A percentile compares a stretch with the other conserved stretches of the same genome.
phyloP scores from a whole-genome alignment of 1,140 invertebrate species.

The Hermatobates lingyangjiaoensis region DNA sequence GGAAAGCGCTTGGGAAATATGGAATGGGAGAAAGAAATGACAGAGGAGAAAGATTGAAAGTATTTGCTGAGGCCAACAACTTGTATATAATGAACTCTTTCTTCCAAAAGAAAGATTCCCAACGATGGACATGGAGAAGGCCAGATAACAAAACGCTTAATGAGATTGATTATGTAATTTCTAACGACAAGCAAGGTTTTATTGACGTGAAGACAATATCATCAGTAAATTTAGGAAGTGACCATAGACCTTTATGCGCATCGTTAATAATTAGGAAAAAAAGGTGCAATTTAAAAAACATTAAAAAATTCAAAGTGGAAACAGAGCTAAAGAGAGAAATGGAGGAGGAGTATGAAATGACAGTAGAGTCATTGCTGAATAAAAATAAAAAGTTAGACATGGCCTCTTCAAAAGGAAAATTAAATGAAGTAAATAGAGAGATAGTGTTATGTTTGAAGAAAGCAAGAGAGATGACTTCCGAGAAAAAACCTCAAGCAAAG shows the following conservation, averaged over 20 bases:
- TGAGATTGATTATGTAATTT: slow-evolving; percentile 5
- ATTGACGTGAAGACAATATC: neutral
- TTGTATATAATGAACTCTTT: slow-evolving; percentile 5
- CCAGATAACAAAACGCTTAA: neutral
- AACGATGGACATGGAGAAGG: slow-evolving; percentile 4
- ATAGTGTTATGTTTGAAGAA: too few species aligned
- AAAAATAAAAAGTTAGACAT: too few species aligned
- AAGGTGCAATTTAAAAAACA: too few species aligned
- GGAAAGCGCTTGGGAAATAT: slow-evolving; percentile 1
- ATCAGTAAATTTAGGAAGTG: neutral
- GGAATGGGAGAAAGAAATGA: slow-evolving; percentile 7
- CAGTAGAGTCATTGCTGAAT: too few species aligned
- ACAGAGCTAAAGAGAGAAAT: too few species aligned
- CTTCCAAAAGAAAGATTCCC: neutral
- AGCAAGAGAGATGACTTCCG: too few species aligned
- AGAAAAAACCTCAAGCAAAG: neutral
- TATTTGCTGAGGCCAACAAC: slow-evolving; percentile 6
- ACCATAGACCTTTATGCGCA: neutral
- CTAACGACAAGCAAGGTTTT: neutral
- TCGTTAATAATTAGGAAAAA: neutral
- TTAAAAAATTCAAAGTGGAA: too few species aligned
- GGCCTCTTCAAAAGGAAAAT: too few species aligned
- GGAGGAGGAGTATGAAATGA: too few species aligned
- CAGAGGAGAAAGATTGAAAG: slow-evolving; percentile 3
- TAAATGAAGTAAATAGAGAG: too few species aligned